Evolutionary conservation across 2,888 invertebrate genomes (phyloP).

Genomic region (Conchocele bisecta): DNA sequence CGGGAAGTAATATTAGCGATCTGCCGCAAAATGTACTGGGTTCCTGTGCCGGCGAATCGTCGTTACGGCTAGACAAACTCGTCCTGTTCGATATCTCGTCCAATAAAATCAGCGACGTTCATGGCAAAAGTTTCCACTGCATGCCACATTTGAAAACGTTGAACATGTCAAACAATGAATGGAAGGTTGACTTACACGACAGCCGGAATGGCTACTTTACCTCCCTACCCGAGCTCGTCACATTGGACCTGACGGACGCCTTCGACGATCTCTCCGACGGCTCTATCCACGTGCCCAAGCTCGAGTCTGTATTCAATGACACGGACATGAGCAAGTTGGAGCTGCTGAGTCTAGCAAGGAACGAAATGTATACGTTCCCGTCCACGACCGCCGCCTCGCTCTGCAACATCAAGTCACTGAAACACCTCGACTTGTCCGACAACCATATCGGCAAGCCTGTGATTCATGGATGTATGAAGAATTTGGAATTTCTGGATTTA

Average conservation of each 20-base stretch:
- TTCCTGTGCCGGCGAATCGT: constrained; percentile 39
- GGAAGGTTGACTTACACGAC: constrained; percentile 48
- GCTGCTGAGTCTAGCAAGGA: constrained; percentile 52
- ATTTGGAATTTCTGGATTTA: constrained; percentile 54
- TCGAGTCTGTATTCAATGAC: constrained; percentile 48
- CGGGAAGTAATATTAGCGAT: constrained; percentile 53
- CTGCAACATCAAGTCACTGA: constrained; percentile 53
- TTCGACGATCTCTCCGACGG: constrained; percentile 57
- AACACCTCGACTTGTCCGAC: constrained; percentile 53
- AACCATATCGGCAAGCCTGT: constrained; percentile 42
- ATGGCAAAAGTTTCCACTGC: constrained; percentile 67
- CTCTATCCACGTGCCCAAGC: constrained; percentile 51
- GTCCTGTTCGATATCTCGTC: constrained; percentile 49
- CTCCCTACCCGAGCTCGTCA: constrained; percentile 36
- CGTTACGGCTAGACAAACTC: constrained; percentile 28
- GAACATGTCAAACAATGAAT: constrained; percentile 57
- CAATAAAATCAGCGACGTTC: constrained; percentile 56
- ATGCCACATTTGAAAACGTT: constrained; percentile 50
- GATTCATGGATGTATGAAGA: constrained; percentile 39
- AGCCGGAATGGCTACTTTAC: constrained; percentile 58
- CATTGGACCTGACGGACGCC: constrained; percentile 59
- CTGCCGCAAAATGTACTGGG: constrained; percentile 61
- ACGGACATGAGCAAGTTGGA: constrained; percentile 48
- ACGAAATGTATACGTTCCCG: constrained; percentile 57
- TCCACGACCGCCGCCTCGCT: constrained; percentile 44